Evolutionary conservation across 2,797 vertebrate genomes (phyloP), one percentile per base, ranked within the genome.

Genomic region (Silurus lanzhouensis): DNA sequence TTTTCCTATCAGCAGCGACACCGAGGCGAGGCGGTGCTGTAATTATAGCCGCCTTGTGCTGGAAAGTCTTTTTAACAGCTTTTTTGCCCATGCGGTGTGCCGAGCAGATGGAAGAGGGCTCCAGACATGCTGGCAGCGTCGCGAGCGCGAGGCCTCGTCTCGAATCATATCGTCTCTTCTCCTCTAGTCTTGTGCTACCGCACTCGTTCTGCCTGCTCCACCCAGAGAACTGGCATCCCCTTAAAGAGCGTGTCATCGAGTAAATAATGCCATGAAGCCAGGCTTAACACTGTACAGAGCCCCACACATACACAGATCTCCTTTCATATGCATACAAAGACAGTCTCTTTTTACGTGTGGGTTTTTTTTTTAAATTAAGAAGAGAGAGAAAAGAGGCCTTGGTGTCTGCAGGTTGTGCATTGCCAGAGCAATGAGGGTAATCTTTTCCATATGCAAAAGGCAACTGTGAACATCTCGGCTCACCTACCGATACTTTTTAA

Each of bases 61-160:
- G 93, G 93, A 93, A 90, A 89, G 83, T 82, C 68, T 82, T 84
- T 90, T 84, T 90, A 87, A 90, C 84, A 88, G 89, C 91, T 90
- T 87, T 84, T 86, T 85, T 81, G 85, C 88, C 19, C 76, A 86
- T 90, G 87, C 80, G 87, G 92, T 92, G 91, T 94, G 94, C 71
- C 83, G 70, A 94, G 91, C 94, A 95, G 93, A 96, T 95, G 94
- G 92, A 93, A 89, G 89, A 86, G 85, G 91, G 89, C 92, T 94
- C 91, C 92, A 91, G 89, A 91, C 93, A 92, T 93, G 92, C 92
- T 93, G 93, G 93, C 93, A 94, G 91, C 93, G 90, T 91, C 67
- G 27, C 27, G 84, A 38, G 5, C n/a, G 44, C 66, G 81, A 87
- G 88, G 71, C 86, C 79, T 87, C 25, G 52, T 82, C 64, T 83